Percentiles rank a stretch among this genome's conserved stretches.
Evolutionary conservation across 92 coral and sea anemone species (phyloP).

Genomic region (Porites rus): DNA sequence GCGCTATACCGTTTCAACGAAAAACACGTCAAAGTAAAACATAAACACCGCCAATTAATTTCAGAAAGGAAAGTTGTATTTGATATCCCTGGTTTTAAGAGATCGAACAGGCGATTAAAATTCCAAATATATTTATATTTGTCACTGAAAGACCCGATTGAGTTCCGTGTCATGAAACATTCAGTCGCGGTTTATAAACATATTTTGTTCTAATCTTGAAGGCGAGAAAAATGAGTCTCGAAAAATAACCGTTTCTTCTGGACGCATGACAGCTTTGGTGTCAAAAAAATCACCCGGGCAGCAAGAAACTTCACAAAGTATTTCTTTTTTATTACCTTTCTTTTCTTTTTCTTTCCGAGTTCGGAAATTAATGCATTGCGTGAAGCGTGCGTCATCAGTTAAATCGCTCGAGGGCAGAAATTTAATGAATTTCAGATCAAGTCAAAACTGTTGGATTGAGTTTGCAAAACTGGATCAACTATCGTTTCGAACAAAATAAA

Average conservation of each 20-base stretch:
- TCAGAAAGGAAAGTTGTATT: constrained; percentile 19
- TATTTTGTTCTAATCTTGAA: constrained; percentile 2
- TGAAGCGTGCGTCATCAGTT: constrained; percentile 41
- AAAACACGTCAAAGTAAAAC: too few species aligned
- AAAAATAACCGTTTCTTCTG: constrained; percentile 20
- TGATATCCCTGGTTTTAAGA: constrained; percentile 24
- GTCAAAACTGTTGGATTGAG: constrained; percentile 1
- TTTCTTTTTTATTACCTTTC: constrained; percentile 6
- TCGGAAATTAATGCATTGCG: constrained; percentile 28
- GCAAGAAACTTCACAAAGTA: constrained; percentile 24
- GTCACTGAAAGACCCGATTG: constrained; percentile 20
- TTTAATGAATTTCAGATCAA: constrained; percentile 29
- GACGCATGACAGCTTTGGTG: constrained; percentile 24
- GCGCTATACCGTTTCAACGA: background rate
- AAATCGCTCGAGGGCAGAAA: constrained; percentile 47
- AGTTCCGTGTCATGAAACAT: constrained; percentile 48
- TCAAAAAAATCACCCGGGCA: constrained; percentile 40
- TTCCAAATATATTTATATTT: constrained; percentile 24
- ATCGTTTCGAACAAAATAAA: constrained; percentile 8
- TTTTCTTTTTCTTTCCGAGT: background rate
- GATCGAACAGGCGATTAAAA: constrained; percentile 37
- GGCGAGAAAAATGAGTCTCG: constrained; percentile 19
- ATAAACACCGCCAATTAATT: background rate
- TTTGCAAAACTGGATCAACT: background rate
- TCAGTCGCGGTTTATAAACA: constrained; percentile 52